Conservation (phyloP, 2,113 vertebrate genomes). For the Anguilla rostrata region DNA sequence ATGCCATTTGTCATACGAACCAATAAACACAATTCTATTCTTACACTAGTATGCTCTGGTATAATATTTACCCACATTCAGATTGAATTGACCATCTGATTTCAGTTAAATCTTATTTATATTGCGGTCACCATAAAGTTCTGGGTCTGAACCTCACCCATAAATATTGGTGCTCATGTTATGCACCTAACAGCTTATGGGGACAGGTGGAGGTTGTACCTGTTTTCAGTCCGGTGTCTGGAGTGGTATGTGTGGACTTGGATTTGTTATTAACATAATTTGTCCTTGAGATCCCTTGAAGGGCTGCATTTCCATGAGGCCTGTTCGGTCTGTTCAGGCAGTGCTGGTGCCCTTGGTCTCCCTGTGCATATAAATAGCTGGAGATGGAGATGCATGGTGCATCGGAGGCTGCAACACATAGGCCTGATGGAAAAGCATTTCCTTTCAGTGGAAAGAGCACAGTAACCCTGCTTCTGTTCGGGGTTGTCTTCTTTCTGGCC, state of each 20-base stretch:
- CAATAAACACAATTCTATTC: too few relatives aligned
- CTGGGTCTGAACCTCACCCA: too few relatives aligned
- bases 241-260: not conserved
- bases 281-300: constrained; percentile 21
- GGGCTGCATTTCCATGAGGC: constrained; percentile 14
- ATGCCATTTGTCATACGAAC: not conserved
- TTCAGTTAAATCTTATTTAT: too few relatives aligned
- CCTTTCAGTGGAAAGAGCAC: not conserved
- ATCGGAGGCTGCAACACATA: not conserved
- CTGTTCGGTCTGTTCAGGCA: constrained; percentile 12
- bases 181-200: not conserved
- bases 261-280: not conserved
- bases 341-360: constrained; percentile 9
- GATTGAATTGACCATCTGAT: too few relatives aligned
- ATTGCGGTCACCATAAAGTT: too few relatives aligned
- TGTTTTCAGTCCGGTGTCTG: not conserved
- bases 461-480: not conserved
- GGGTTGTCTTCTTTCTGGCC: too few relatives aligned
- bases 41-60: too few relatives aligned
- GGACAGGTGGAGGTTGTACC: not conserved
- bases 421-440: not conserved
- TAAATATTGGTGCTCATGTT: too few relatives aligned
- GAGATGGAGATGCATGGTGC: constrained; percentile 18
- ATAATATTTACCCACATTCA: too few relatives aligned
- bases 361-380: constrained; percentile 32